Conservation (phyloP, 2,888 invertebrate species). For the Scrobipalpa atriplicella region DNA sequence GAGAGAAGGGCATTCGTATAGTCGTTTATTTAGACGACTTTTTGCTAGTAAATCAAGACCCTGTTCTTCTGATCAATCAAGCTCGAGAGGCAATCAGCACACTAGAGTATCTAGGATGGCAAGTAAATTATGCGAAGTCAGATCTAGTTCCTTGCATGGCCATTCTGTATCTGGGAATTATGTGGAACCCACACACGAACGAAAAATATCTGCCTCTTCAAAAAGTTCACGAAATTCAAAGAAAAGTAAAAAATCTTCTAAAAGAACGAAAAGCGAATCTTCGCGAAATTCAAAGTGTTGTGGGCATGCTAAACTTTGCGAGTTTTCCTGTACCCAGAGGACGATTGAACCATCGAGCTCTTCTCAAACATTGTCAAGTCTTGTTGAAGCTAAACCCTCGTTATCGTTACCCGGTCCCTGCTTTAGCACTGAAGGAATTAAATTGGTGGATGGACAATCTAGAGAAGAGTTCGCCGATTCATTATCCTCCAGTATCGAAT, state of each 20-base stretch:
- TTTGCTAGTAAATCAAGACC: constrained; percentile 25
- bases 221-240: neutral
- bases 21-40: constrained; percentile 32
- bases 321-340: constrained; percentile 32
- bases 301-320: constrained; percentile 34
- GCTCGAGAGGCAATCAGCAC: neutral
- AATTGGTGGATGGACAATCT: constrained; percentile 32
- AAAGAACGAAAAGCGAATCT: constrained; percentile 6
- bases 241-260: neutral
- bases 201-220: constrained; percentile 28
- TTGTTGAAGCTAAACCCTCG: constrained; percentile 1
- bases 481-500: constrained; percentile 29
- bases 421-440: constrained; percentile 1
- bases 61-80: constrained; percentile 18
- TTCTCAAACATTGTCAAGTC: constrained; percentile 6
- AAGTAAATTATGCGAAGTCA: constrained; percentile 31
- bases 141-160: constrained; percentile 26
- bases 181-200: constrained; percentile 33
- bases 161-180: constrained; percentile 34
- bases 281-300: constrained; percentile 27
- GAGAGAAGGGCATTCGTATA: constrained; percentile 22
- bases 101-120: constrained; percentile 30
- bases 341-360: constrained; percentile 28
- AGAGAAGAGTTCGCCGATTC: constrained; percentile 22
- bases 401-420: neutral